These are phyloP conservation scores for Leistus spinibarbis DNA, from an alignment of 2,888 invertebrate species.

Conservation along the genomic window DNA sequence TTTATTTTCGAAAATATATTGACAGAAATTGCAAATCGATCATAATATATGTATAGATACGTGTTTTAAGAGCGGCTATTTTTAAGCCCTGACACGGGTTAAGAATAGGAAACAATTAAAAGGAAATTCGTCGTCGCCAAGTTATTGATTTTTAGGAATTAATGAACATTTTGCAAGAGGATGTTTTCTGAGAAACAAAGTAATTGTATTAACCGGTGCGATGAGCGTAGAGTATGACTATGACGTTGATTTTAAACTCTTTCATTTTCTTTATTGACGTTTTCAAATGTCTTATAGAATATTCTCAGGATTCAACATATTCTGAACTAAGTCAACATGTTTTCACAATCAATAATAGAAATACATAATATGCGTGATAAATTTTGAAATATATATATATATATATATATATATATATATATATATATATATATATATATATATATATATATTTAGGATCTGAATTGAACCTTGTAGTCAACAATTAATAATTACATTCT, in stretches of 20 bases:
- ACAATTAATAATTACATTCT: too few relatives aligned
- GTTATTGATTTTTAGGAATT: background rate
- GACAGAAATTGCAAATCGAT: background rate
- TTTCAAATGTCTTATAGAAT: background rate
- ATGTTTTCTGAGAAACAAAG: background rate
- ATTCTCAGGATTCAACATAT: background rate
- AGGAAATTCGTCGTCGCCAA: background rate
- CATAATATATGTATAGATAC: background rate
- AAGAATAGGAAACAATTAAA: background rate
- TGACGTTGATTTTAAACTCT: background rate
- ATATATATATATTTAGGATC: too few relatives aligned
- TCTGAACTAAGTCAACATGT: background rate
- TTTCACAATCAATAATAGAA: background rate
- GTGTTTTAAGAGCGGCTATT: background rate
- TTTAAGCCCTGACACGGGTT: background rate
- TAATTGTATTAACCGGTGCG: background rate
- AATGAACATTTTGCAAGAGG: background rate
- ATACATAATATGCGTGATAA: too few relatives aligned
- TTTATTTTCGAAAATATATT: background rate
- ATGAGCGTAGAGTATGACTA: background rate
- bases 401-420: background rate
- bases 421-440: too few relatives aligned
- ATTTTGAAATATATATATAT: too few relatives aligned
- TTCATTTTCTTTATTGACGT: background rate
- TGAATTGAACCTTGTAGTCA: too few relatives aligned